Base-by-base conservation (phyloP, 2,797 vertebrate genomes). In the Syngnathus acus region DNA sequence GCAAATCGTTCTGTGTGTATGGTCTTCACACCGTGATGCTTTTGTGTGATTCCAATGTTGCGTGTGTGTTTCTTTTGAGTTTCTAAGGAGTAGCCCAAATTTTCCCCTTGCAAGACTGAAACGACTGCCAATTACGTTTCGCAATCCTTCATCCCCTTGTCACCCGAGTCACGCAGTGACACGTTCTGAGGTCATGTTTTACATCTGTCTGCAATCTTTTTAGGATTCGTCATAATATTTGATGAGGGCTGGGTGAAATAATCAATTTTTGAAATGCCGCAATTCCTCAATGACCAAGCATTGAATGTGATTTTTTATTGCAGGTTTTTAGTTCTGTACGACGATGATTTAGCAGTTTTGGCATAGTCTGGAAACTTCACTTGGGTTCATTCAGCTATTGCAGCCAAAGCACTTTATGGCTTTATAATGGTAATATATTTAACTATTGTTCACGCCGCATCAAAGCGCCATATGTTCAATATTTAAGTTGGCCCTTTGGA, bases 401-500 rank as follows among this genome's bases (percentile, higher is more conserved):
- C 3, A 32, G 32, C 32, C 32, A 32, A 32, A 32, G 32, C 3
- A 3, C 32, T 32, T 32, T 32, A 32, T 32, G 32, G 32, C 32
- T 32, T 32, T 32, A 32, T 32, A 32, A 32, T 32, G 32, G 32
- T 32, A 32, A 32, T 32, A 32, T 32, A 32, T 32, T 32, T 32
- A 32, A 32, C 32, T 32, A 32, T 32, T 32, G 32, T 32, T 32
- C 32, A 32, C 32, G 32, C 32, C 32, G 32, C 32, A 26, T 57
- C 53, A 54, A 32, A 69, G 75, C 53, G 67, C 62, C 82, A 82
- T 79, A 82, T 80, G 81, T 78, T 78, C 26, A 9, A 47, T 83
- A 65, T 84, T 82, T 82, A 51, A 68, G 64, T 79, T 83, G 81
- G 81, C 73, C 58, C 72, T 69, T 11, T 17, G 17, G 37, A 62